Conservation (phyloP, 1,140 invertebrate genomes). For the Leptinotarsa undecemlineata region DNA sequence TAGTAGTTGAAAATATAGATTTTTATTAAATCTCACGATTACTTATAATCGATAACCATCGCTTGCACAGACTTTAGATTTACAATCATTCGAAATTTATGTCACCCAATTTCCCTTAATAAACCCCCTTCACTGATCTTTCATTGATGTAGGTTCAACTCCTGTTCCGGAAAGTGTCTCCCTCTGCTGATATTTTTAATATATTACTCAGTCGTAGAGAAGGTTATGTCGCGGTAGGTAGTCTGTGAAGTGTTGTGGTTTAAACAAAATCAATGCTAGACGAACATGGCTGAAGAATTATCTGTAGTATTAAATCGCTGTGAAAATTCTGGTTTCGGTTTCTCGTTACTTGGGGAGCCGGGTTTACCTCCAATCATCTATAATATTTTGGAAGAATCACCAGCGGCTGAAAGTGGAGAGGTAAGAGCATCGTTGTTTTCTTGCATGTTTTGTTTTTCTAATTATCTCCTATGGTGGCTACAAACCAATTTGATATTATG, state of each 20-base stretch:
- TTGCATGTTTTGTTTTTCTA: constrained; percentile 27
- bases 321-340: constrained; percentile 84
- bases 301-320: constrained; percentile 80
- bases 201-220: constrained; percentile 39
- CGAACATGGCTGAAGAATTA: constrained; percentile 84
- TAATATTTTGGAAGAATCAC: constrained; percentile 88
- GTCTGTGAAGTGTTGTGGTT: constrained; percentile 39
- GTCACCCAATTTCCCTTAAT: not conserved
- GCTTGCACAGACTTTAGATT: no score
- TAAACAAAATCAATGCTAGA: constrained; percentile 52
- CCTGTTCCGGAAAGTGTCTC: constrained; percentile 31
- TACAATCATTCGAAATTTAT: no score
- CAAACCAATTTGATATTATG: not conserved
- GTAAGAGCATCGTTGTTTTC: constrained; percentile 61
- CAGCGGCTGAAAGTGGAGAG: constrained; percentile 84
- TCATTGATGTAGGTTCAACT: not conserved
- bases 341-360: constrained; percentile 84
- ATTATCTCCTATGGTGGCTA: not conserved
- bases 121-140: not conserved
- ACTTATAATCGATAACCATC: no score
- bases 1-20: no score
- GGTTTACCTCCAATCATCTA: constrained; percentile 89
- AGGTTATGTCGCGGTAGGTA: constrained; percentile 51
- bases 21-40: no score
- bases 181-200: constrained; percentile 28